phyloP scores from a whole-genome alignment of 2,113 vertebrate genomes.

The Apodemus sylvaticus region DNA sequence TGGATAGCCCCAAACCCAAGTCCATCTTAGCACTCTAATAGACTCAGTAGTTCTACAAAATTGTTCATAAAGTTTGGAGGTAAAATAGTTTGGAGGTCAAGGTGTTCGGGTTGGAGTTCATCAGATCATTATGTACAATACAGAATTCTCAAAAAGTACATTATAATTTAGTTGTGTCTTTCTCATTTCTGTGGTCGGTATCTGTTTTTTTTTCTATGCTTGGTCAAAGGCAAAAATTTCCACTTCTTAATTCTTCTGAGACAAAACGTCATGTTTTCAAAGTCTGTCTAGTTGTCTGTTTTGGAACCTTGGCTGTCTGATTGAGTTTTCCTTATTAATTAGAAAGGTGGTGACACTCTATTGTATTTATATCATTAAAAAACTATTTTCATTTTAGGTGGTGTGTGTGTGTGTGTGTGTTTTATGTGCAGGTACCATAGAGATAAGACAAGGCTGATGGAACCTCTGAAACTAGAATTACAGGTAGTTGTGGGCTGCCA shows the following conservation, averaged over 20 bases:
- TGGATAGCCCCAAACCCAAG: background rate
- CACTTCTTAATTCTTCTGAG: background rate
- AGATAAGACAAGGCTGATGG: background rate
- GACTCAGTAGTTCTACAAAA: background rate
- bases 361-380: background rate
- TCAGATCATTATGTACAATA: background rate
- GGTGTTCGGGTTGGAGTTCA: background rate
- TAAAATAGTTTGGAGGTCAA: background rate
- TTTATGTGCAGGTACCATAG: background rate
- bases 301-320: background rate
- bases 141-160: background rate
- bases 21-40: background rate
- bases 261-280: background rate
- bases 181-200: background rate
- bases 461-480: background rate
- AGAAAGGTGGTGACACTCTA: background rate
- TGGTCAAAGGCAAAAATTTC: background rate
- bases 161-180: background rate
- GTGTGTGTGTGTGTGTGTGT: background rate
- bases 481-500: background rate
- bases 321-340: background rate
- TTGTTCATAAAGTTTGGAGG: background rate
- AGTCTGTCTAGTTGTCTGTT: conserved; percentile 2
- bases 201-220: background rate
- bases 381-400: background rate